Evolutionary conservation across 1,140 invertebrate genomes (phyloP).

Genomic region (Temnothorax curvispinosus): DNA sequence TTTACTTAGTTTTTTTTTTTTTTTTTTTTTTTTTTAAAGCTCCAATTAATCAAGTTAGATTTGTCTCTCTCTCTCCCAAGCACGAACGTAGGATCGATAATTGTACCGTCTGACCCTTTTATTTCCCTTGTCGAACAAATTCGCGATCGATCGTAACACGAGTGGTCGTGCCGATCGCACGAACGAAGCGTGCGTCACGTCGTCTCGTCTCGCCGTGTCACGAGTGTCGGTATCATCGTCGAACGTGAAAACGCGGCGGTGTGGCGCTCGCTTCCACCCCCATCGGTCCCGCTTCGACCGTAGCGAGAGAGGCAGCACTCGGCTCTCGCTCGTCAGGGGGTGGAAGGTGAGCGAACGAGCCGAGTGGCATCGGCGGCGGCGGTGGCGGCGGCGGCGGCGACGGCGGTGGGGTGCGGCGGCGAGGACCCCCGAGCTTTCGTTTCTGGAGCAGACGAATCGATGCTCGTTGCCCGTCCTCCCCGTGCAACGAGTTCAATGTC

Average conservation of each 20-base stretch:
- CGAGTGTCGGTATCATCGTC: conserved; percentile 50
- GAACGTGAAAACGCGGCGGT: neutral
- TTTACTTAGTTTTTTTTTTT: neutral
- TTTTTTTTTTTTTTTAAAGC: neutral
- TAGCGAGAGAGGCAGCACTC: conserved; percentile 39
- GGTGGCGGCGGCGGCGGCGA: conserved; percentile 60
- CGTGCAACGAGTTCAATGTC: conserved; percentile 84
- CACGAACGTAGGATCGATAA: neutral
- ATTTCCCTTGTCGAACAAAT: neutral
- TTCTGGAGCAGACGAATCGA: conserved; percentile 84
- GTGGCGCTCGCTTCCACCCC: conserved; percentile 6
- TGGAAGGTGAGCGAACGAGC: conserved; percentile 56
- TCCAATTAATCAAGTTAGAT: neutral
- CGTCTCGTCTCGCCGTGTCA: conserved; percentile 70
- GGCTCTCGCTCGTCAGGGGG: conserved; percentile 58
- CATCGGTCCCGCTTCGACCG: conserved; percentile 5
- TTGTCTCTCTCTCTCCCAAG: neutral
- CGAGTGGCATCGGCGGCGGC: conserved; percentile 63
- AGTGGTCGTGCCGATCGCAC: conserved; percentile 65
- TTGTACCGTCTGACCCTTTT: neutral
- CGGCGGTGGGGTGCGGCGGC: conserved; percentile 67
- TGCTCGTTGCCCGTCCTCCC: conserved; percentile 77
- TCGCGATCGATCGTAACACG: conserved; percentile 27
- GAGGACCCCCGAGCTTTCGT: conserved; percentile 71
- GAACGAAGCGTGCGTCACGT: conserved; percentile 68